Evolutionary conservation across 2,113 vertebrate species (phyloP).

Genomic region (Ammodytes marinus): DNA sequence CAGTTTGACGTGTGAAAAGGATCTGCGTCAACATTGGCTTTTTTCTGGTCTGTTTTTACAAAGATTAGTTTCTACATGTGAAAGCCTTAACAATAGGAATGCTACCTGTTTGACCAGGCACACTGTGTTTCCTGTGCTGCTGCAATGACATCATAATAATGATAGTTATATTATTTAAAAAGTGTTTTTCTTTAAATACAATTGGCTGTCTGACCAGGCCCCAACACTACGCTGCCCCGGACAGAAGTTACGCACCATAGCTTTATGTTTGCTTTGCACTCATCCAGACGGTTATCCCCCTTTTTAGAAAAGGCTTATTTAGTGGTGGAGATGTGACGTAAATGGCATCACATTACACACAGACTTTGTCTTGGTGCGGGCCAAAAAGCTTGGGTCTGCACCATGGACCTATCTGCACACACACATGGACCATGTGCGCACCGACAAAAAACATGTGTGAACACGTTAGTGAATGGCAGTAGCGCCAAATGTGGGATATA

Average conservation of each 20-base stretch:
- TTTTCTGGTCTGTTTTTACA: not conserved
- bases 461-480: constrained; percentile 1
- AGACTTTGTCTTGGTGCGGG: not conserved
- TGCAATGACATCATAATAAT: not conserved
- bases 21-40: not conserved
- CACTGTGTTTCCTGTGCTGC: not conserved
- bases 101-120: too few species aligned
- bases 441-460: not conserved
- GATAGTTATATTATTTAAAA: too few species aligned
- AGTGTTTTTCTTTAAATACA: too few species aligned
- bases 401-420: not conserved
- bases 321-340: not conserved
- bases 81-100: not conserved
- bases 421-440: too few species aligned
- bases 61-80: not conserved
- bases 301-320: too few species aligned
- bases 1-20: not conserved
- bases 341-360: not conserved
- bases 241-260: too few species aligned
- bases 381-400: not conserved
- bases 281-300: constrained; percentile 5
- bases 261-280: not conserved
- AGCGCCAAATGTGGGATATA: not conserved
- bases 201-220: too few species aligned
- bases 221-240: too few species aligned